Evolutionary conservation across 2,113 vertebrate genomes (phyloP), one percentile per base, ranked within the genome.

Genomic region (Vireo altiloquus): DNA sequence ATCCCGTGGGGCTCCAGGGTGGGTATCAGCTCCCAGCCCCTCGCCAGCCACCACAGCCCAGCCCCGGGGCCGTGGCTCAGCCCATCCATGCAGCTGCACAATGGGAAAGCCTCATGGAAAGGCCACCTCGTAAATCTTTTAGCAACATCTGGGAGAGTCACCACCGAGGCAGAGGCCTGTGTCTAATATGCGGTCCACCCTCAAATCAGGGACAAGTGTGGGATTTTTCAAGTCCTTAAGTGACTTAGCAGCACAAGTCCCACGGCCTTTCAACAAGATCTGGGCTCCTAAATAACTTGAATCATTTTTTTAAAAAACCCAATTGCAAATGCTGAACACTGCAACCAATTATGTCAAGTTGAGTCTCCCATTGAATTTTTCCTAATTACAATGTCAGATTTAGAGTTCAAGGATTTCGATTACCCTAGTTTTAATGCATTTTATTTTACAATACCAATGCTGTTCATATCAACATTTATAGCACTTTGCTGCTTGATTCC

Each of bases 221-320:
- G 88, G 79, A 94, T 90, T 92, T 96, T 90, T 93, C 85, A 94
- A 97, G 92, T 93, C 94, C 95, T 96, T 87, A 93, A 94, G 79
- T 96, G 94, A 96, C 93, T 95, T 89, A 90, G 77, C 92, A 93
- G 76, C 72, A 46, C 61, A 93, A 84, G 80, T 68, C 49, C 85
- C 90, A 64, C 0, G 37, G 88, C 80, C 83, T 96, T 96, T 95
- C 95, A 95, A 39, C 94, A 81, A 49, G 86, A 90, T 71, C 57
- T 15, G n/a, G 40, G 76, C 82, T 92, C 92, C 95, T 96, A 86
- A 96, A 95, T 93, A 90, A 94, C 69, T 92, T 50, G 8, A 37
- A 20, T 27, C 7, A 7, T 23, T 70, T 77, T 44, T 37, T 0
- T 12, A 52, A 88, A 42, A 50, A 69, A 33, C 2, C 18, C 42